These are phyloP conservation scores for Cetonia aurata DNA, from an alignment of 2,888 invertebrate genomes.

Conservation along the genomic window DNA sequence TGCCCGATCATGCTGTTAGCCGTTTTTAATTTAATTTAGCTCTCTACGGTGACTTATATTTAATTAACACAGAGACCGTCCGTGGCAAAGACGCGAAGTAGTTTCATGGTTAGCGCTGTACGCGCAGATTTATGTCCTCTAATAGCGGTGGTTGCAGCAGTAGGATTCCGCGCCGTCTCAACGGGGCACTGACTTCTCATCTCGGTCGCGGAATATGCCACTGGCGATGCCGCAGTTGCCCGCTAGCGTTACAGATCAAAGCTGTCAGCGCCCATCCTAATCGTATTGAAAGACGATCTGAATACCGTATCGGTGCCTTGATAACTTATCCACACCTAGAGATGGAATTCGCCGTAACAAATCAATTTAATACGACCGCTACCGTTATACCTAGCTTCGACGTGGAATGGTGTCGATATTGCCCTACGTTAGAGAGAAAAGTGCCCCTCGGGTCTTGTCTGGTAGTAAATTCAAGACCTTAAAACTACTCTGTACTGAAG, in stretches of 20 bases:
- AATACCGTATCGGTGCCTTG: too few relatives aligned
- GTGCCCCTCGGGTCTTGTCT: too few relatives aligned
- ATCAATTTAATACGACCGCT: slow-evolving; percentile 8
- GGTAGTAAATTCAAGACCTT: too few relatives aligned
- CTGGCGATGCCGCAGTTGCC: not conserved
- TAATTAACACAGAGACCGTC: slow-evolving; percentile 22
- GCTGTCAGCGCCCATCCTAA: too few relatives aligned
- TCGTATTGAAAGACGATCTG: too few relatives aligned
- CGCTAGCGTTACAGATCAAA: too few relatives aligned
- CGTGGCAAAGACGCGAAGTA: slow-evolving; percentile 16
- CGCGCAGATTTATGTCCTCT: slow-evolving; percentile 28
- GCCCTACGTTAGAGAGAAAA: too few relatives aligned
- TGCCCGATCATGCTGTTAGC: too few relatives aligned
- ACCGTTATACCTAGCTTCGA: too few relatives aligned
- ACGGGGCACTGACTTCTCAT: slow-evolving; percentile 28
- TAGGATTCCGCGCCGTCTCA: slow-evolving; percentile 3
- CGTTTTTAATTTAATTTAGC: not conserved
- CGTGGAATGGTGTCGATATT: too few relatives aligned
- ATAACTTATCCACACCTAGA: too few relatives aligned
- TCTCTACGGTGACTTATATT: slow-evolving; percentile 20
- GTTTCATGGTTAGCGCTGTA: slow-evolving; percentile 31
- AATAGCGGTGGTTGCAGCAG: not conserved
- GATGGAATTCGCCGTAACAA: slow-evolving; percentile 6
- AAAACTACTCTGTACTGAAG: too few relatives aligned
- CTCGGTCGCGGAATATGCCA: slow-evolving; percentile 2